These are phyloP conservation scores for Bombycilla garrulus DNA, from an alignment of 2,113 vertebrate genomes.

Conservation along the genomic window DNA sequence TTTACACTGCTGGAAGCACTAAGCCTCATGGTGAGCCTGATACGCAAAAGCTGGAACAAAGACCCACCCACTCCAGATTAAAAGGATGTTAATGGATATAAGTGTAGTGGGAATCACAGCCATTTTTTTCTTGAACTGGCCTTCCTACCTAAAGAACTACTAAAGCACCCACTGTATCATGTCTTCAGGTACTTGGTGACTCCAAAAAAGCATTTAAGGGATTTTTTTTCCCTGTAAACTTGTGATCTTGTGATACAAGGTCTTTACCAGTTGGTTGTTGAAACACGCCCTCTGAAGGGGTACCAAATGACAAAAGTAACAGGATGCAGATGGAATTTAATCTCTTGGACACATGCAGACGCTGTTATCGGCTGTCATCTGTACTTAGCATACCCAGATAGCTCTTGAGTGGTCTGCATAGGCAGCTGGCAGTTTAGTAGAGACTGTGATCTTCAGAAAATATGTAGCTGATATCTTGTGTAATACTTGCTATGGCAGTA, in stretches of 20 bases:
- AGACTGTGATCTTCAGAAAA: constrained; percentile 31
- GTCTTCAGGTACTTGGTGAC: neutral
- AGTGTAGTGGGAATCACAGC: neutral
- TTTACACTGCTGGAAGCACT: neutral
- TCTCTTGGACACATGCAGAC: neutral
- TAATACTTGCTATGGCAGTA: neutral
- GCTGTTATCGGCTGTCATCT: neutral
- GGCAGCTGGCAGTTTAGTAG: constrained; percentile 3
- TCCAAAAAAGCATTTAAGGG: neutral
- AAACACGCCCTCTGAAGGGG: neutral
- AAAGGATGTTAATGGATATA: neutral
- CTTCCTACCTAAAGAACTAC: neutral
- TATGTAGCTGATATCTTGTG: neutral
- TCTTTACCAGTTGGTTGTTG: neutral
- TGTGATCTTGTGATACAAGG: neutral
- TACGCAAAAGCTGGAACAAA: neutral
- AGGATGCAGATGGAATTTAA: constrained; percentile 31
- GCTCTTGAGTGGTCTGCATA: constrained; percentile 19
- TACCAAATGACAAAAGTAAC: neutral
- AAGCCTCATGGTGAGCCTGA: neutral
- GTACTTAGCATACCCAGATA: constrained; percentile 24
- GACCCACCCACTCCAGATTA: neutral
- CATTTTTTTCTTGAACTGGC: neutral
- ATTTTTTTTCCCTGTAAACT: neutral
- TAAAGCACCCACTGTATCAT: neutral